phyloP scores from a whole-genome alignment of 1,140 invertebrate species.

The Rhopalosiphum padi region DNA sequence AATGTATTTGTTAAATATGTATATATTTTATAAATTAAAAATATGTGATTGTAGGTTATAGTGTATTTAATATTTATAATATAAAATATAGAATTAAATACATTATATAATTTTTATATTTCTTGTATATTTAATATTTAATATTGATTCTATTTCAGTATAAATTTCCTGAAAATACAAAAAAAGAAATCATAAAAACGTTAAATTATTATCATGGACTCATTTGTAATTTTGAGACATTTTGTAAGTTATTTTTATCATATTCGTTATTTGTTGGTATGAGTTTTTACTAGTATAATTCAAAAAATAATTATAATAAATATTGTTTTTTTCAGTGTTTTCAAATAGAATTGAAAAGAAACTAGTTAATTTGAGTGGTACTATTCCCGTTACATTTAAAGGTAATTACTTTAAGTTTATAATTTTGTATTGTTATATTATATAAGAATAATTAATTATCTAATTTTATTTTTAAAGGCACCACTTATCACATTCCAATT shows the following conservation, averaged over 20 bases:
- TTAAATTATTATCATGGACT: conserved; percentile 78
- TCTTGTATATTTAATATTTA: background rate
- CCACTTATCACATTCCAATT: conserved; percentile 94
- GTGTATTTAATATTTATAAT: too few relatives aligned
- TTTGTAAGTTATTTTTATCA: conserved; percentile 67
- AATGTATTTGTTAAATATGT: too few relatives aligned
- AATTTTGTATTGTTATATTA: conserved; percentile 55
- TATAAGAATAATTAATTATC: conserved; percentile 27
- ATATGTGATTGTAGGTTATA: too few relatives aligned
- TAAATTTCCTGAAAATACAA: conserved; percentile 77
- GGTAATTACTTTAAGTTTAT: conserved; percentile 67
- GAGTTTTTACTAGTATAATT: too few relatives aligned
- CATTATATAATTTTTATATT: too few relatives aligned
- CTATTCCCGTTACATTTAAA: conserved; percentile 91
- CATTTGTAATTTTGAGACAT: conserved; percentile 70
- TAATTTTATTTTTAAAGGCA: conserved; percentile 67
- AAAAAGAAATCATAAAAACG: conserved; percentile 75
- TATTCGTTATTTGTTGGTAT: background rate
- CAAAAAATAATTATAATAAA: too few relatives aligned
- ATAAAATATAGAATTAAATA: too few relatives aligned
- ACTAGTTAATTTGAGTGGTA: conserved; percentile 85
- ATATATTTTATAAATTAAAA: too few relatives aligned
- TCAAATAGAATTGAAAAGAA: conserved; percentile 87
- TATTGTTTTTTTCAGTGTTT: conserved; percentile 74
- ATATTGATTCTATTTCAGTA: conserved; percentile 66